Conservation (phyloP, 2,888 invertebrate genomes). For the Mythimna ferrago region DNA sequence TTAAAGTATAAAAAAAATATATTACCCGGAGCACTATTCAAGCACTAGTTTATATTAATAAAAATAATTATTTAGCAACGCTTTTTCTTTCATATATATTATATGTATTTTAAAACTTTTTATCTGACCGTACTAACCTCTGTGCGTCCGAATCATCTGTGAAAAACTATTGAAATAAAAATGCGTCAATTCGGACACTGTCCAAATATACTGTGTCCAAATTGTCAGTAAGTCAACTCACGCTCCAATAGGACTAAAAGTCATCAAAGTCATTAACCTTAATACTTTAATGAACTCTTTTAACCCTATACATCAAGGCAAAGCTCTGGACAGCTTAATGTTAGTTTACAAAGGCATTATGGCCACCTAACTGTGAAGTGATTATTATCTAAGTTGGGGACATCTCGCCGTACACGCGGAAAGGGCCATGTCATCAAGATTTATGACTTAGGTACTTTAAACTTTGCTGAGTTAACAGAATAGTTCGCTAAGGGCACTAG, state of each 20-base stretch:
- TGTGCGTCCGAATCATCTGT: too few species aligned
- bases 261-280: background rate
- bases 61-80: too few species aligned
- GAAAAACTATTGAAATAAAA: too few species aligned
- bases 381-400: constrained; percentile 60
- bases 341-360: constrained; percentile 37
- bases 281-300: constrained; percentile 1
- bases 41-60: too few species aligned
- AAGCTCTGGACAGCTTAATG: constrained; percentile 19
- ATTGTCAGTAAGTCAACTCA: too few species aligned
- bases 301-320: background rate
- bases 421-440: constrained; percentile 61
- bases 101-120: too few species aligned
- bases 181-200: too few species aligned
- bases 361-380: constrained; percentile 36
- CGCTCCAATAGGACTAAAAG: background rate
- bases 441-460: constrained; percentile 60
- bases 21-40: too few species aligned
- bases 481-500: constrained; percentile 47
- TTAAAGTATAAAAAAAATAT: too few species aligned
- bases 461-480: constrained; percentile 49
- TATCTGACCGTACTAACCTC: too few species aligned
- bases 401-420: constrained; percentile 40
- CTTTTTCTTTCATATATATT: too few species aligned
- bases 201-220: too few species aligned